Percentiles rank a stretch among this genome's conserved stretches.
Evolutionary conservation across 2,113 vertebrate genomes (phyloP).

Genomic region (Coregonus clupeaformis): DNA sequence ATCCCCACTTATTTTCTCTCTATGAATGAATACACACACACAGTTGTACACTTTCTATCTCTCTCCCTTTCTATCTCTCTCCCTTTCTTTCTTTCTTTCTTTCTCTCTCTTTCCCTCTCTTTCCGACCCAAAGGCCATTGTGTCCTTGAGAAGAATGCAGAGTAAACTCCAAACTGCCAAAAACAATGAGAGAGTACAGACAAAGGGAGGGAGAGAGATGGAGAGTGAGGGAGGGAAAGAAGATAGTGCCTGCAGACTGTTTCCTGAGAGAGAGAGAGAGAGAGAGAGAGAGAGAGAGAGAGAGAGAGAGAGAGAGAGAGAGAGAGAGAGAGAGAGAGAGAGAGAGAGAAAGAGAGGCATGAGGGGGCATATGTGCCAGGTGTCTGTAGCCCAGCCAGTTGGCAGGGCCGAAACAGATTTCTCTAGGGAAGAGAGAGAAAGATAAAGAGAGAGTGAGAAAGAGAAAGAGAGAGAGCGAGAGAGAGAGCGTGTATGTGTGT

Average conservation of each 20-base stretch:
- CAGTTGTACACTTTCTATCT: too few relatives aligned
- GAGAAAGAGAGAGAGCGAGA: too few relatives aligned
- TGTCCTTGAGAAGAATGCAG: constrained; percentile 2
- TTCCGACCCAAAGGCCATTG: constrained; percentile 8
- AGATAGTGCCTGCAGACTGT: too few relatives aligned
- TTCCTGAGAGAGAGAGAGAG: too few relatives aligned
- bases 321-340: constrained; percentile 4
- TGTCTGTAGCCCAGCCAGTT: too few relatives aligned
- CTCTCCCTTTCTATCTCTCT: neutral
- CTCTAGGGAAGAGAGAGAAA: neutral
- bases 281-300: too few relatives aligned
- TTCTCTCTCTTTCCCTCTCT: neutral
- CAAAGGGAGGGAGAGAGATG: neutral
- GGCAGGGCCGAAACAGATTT: too few relatives aligned
- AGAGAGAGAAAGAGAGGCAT: neutral
- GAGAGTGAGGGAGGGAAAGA: neutral
- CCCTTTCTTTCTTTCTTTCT: too few relatives aligned
- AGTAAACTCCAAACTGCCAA: neutral
- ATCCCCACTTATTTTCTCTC: too few relatives aligned
- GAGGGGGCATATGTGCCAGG: too few relatives aligned
- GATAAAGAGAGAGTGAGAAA: neutral
- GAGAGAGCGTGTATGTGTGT: too few relatives aligned
- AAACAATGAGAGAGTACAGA: neutral
- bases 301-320: neutral
- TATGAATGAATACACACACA: too few relatives aligned